A percentile compares a stretch with the other conserved stretches of the same genome.
Evolutionary conservation across 2,888 invertebrate species (phyloP).

Genomic region (Polietes domitor): DNA sequence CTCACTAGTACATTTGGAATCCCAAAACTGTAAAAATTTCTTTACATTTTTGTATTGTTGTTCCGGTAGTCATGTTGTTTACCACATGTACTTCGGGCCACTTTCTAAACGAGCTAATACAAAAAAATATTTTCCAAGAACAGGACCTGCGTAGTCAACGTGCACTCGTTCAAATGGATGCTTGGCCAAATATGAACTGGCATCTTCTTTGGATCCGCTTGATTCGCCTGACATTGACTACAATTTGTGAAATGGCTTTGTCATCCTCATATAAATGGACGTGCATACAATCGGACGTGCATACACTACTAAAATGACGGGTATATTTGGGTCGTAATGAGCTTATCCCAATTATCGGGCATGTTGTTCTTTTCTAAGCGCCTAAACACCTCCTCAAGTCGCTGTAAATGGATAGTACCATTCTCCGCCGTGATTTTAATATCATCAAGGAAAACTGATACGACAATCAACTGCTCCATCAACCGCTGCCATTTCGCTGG

Average conservation of each 20-base stretch:
- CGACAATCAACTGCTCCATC: slow-evolving; percentile 71
- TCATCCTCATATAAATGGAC: too few species aligned
- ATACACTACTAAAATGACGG: too few species aligned
- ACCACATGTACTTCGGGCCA: too few species aligned
- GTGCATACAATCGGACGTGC: too few species aligned
- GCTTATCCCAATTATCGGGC: slow-evolving; percentile 70
- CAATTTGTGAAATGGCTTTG: not conserved
- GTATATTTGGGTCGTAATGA: too few species aligned
- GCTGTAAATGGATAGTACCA: not conserved
- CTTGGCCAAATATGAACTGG: too few species aligned
- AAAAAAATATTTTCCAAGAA: not conserved
- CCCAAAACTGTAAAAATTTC: too few species aligned
- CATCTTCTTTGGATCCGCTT: not conserved
- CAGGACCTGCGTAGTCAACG: not conserved
- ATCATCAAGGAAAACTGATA: slow-evolving; percentile 39
- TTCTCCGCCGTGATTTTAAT: not conserved
- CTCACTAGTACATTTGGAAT: too few species aligned
- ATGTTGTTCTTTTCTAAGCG: slow-evolving; percentile 69
- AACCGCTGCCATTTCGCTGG: slow-evolving; percentile 73
- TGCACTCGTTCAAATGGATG: not conserved
- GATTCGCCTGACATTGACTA: not conserved
- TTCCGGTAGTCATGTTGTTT: too few species aligned
- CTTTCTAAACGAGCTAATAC: too few species aligned
- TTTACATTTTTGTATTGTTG: too few species aligned
- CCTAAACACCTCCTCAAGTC: slow-evolving; percentile 64